Conservation (phyloP, 30 jellyfish, hydroid and myxozoan species). For the Haliclystus octoradiatus region DNA sequence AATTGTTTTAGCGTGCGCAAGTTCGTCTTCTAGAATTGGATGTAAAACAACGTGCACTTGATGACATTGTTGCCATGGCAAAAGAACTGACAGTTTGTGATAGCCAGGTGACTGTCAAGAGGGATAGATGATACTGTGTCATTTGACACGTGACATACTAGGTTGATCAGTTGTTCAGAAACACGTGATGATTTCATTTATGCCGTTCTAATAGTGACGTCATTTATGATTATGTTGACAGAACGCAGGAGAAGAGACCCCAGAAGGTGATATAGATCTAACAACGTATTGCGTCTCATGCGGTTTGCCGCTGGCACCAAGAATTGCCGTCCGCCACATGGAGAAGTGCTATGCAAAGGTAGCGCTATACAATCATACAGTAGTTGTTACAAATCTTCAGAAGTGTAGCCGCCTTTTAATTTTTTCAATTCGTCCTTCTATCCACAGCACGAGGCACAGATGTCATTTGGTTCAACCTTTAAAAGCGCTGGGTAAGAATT, state of each 20-base stretch:
- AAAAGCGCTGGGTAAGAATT: constrained; percentile 91
- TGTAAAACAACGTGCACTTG: constrained; percentile 46
- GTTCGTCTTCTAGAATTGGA: constrained; percentile 64
- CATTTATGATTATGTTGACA: no score
- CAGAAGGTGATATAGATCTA: constrained; percentile 79
- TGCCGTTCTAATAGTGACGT: no score
- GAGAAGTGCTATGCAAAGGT: constrained; percentile 98
- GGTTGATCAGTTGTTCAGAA: no score
- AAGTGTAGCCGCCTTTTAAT: no score
- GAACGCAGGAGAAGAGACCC: no score
- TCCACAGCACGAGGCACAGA: constrained; percentile 72
- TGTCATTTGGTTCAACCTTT: constrained; percentile 91
- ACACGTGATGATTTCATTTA: no score
- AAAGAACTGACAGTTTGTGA: constrained; percentile 52
- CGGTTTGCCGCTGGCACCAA: constrained; percentile 92
- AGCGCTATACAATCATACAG: no score
- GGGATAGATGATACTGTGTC: no score
- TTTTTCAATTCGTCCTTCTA: no score
- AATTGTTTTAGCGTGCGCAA: constrained; percentile 47
- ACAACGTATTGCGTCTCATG: constrained; percentile 90
- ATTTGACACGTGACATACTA: no score
- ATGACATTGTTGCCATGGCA: constrained; percentile 46
- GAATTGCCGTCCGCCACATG: constrained; percentile 89
- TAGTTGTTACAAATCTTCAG: no score
- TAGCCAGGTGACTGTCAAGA: constrained; percentile 54